Evolutionary conservation across 2,113 vertebrate species (phyloP).

Genomic region (Entosphenus tridentatus): DNA sequence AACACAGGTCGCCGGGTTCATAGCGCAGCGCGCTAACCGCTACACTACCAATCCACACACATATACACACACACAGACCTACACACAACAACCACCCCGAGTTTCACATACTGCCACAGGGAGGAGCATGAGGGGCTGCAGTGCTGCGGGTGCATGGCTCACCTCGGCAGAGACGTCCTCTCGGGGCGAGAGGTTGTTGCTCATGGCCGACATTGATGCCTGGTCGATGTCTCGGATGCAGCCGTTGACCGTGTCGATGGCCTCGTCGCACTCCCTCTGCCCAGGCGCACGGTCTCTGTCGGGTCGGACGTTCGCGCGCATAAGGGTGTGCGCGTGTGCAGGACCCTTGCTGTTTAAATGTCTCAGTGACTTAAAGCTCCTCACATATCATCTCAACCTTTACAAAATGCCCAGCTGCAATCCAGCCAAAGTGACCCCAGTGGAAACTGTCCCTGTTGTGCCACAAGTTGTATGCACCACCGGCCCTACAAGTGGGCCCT

Average conservation of each 20-base stretch:
- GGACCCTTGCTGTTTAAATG: background rate
- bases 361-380: background rate
- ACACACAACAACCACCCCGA: no score
- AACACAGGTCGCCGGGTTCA: no score
- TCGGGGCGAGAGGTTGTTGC: slow-evolving; percentile 65
- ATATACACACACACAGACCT: no score
- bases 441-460: no score
- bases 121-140: background rate
- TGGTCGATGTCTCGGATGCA: slow-evolving; percentile 93
- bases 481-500: no score
- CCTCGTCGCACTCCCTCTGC: slow-evolving; percentile 79
- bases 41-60: no score
- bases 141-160: slow-evolving; percentile 13
- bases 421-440: no score
- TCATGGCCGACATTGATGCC: slow-evolving; percentile 64
- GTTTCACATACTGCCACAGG: no score
- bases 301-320: background rate
- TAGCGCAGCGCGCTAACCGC: no score
- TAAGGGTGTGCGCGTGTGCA: background rate
- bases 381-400: no score
- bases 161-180: slow-evolving; percentile 97
- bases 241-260: slow-evolving; percentile 82
- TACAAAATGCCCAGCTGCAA: no score
- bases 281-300: slow-evolving; percentile 85
- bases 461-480: no score